Conservation (phyloP, 2,888 invertebrate genomes). For the Thelaira solivaga region DNA sequence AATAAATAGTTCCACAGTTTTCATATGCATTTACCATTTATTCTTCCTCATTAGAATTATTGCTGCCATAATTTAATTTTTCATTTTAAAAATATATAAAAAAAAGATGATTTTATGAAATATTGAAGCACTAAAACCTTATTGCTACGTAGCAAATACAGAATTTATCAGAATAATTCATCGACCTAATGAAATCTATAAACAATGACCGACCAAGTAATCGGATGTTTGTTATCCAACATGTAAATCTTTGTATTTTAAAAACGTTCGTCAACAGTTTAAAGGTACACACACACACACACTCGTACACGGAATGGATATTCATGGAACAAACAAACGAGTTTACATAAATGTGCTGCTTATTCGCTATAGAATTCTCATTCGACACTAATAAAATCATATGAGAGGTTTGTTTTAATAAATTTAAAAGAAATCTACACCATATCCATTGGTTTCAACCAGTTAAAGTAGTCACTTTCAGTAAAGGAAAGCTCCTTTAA, state of each 20-base stretch:
- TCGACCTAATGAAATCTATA: slow-evolving; percentile 41
- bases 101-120: not conserved
- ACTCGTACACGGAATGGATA: too few species aligned
- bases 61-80: slow-evolving; percentile 8
- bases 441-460: slow-evolving; percentile 30
- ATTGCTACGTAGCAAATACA: slow-evolving; percentile 6
- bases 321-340: too few species aligned
- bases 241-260: slow-evolving; percentile 46
- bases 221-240: slow-evolving; percentile 46
- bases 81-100: slow-evolving; percentile 1
- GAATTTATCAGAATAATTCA: slow-evolving; percentile 38
- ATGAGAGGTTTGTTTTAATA: slow-evolving; percentile 18
- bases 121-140: slow-evolving; percentile 15
- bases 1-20: not conserved
- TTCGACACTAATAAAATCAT: slow-evolving; percentile 34
- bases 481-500: too few species aligned
- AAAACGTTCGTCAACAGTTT: slow-evolving; percentile 35
- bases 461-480: too few species aligned
- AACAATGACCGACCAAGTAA: slow-evolving; percentile 18
- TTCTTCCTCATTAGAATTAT: slow-evolving; percentile 13
- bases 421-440: slow-evolving; percentile 23
- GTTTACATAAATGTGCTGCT: not conserved
- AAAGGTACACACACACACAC: not conserved
- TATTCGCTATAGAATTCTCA: slow-evolving; percentile 29
- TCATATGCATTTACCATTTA: not conserved